Base-by-base conservation (phyloP, 2,888 invertebrate species). In the Hypercompe scribonia region DNA sequence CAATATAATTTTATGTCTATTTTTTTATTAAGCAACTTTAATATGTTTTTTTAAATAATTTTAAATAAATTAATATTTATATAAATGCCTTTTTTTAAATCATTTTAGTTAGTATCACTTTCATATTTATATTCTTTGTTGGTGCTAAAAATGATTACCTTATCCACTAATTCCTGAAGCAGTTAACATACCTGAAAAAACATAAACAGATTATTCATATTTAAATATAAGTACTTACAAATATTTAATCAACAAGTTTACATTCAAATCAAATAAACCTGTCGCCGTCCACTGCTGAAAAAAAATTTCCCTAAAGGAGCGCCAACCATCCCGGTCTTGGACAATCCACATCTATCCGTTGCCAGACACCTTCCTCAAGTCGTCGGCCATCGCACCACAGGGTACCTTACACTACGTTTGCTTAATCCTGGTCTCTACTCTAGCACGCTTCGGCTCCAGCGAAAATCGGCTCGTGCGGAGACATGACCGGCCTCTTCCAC, bases 141-240 rank as follows among this genome's bases (percentile, higher is more conserved):
- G 11, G 11, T 7, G 42, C 24, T 28, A 28, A 10, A 28, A 65
- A 18, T 54, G 50, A 24, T 54, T 54, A 54, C n/a, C 50, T 54
- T 50, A 50, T 0, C 50, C 13, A 0, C 28, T 34, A 1, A 36
- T 28, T 21, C 31, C 39, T 61, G 0, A 18, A 21, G 28, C 21
- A 31, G 28, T 63, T 33, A 34, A 74, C 88, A 88, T 90, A 90
- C 90, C 90, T 90, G 88, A 71, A 85, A 90, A 82, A 86, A 82
- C 76, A 67, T 74, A 74, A 78, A 77, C 67, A 58, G 58, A 74
- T 1, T 65, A 70, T 70, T 67, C 54, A 31, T 39, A 24, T 15
- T 54, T 63, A 39, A 64, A 0, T 36, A 58, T 28, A 28, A 31
- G 28, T 58, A 28, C 1, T 28, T 28, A 28, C 13, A 58, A 58